Evolutionary conservation across 2,888 invertebrate species (phyloP).

Genomic region (Polyploca ridens): DNA sequence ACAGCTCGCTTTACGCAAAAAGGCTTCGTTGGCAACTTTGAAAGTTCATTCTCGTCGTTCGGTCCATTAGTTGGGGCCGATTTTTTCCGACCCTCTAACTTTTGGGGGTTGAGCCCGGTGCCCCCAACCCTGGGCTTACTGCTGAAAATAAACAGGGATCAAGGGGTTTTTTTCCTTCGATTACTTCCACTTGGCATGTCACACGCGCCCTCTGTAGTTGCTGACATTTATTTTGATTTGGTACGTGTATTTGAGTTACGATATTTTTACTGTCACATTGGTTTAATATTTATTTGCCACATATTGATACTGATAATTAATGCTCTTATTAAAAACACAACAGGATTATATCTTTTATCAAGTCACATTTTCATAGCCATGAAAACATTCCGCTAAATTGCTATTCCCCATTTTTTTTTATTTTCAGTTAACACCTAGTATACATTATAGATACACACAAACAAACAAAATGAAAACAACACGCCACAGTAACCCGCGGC

Average conservation of each 20-base stretch:
- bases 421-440: too few relatives aligned
- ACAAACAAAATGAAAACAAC: slow-evolving; percentile 14
- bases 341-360: too few relatives aligned
- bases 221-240: slow-evolving; percentile 11
- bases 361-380: too few relatives aligned
- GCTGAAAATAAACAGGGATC: slow-evolving; percentile 66
- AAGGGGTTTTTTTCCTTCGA: slow-evolving; percentile 51
- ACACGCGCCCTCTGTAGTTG: slow-evolving; percentile 27
- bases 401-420: too few relatives aligned
- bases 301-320: too few relatives aligned
- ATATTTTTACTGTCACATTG: too few relatives aligned
- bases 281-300: too few relatives aligned
- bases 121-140: slow-evolving; percentile 43
- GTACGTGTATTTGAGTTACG: too few relatives aligned
- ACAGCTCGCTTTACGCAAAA: slow-evolving; percentile 31
- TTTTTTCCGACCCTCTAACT: slow-evolving; percentile 67
- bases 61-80: slow-evolving; percentile 73
- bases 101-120: slow-evolving; percentile 48
- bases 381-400: too few relatives aligned
- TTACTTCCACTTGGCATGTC: slow-evolving; percentile 56
- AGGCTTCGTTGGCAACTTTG: slow-evolving; percentile 54
- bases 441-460: neutral
- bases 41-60: slow-evolving; percentile 67
- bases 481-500: slow-evolving; percentile 24
- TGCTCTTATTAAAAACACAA: too few relatives aligned